Base-by-base conservation (phyloP, 2,797 vertebrate species). In the Scleropages formosus region DNA sequence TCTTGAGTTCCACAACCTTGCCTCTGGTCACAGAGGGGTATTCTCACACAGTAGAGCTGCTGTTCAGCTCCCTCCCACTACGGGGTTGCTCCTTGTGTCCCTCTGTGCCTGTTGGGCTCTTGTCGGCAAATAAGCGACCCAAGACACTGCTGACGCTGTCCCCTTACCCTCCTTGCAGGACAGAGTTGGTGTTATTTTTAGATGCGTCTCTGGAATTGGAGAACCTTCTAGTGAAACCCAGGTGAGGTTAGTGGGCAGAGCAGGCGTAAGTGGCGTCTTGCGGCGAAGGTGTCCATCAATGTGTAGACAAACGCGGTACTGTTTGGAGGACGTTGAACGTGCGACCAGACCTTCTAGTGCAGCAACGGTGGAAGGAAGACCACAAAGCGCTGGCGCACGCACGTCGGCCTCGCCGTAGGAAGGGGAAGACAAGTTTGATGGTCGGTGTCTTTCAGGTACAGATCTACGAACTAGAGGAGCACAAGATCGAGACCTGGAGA, bases 401-500 rank as follows among this genome's bases (percentile, higher is more conserved):
- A 39, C 39, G 2, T 39, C 2, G 39, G 31, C 31, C 31, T 39
- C 39, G 31, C 39, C 6, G 31, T 6, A 39, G 39, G 31, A 39
- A 39, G 31, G 6, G 39, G 31, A 39, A 24, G 13, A 12, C 8
- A 68, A 68, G 8, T 6, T 49, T 46, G 49, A 12, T 39, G 61
- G 15, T 18, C 20, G 15, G 18, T 78, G 24, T 24, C 0, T 85
- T 90, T 44, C 84, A 99, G 98, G 98, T 99, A 87, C 98, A 99
- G 88, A 99, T 99, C 84, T 99, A 99, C 87, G 97, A 99, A 88
- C 87, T 99, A 79, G 98, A 99, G 83, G 98, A 99, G 85, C 97
- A 99, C 88, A 97, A 99, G 88, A 97, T 99, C 77, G 96, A 99
- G 91, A 99, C 96, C 0, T 99, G 98, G 98, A 92, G 97, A 91